These are phyloP conservation scores for Emydura subglobosa DNA, from an alignment of 2,113 vertebrate genomes.

Conservation along the genomic window DNA sequence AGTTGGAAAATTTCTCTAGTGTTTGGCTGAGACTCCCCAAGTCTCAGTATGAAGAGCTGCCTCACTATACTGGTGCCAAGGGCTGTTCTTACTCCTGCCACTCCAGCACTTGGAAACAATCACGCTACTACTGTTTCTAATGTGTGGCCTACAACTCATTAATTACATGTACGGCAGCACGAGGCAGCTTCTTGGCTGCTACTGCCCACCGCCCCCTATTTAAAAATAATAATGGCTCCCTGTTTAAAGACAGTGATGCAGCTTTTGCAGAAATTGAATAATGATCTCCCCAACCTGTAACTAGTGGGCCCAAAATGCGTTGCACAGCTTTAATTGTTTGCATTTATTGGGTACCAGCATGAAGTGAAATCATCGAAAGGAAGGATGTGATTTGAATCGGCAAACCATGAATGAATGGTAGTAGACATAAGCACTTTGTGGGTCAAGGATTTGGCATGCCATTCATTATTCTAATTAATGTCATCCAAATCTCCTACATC, in stretches of 20 bases:
- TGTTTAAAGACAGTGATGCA: neutral
- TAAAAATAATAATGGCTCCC: neutral
- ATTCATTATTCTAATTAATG: neutral
- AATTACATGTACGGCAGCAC: neutral
- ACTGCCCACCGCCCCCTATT: neutral
- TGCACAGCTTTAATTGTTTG: neutral
- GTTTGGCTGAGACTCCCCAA: accelerated
- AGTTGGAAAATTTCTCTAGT: neutral
- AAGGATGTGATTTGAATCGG: neutral
- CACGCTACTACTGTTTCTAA: neutral
- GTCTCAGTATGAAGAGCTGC: neutral
- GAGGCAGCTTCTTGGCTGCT: neutral
- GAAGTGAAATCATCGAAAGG: neutral
- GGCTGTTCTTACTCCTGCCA: neutral
- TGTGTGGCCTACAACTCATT: neutral
- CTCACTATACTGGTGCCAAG: neutral
- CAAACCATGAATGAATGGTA: neutral
- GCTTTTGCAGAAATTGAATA: neutral
- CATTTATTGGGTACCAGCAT: neutral
- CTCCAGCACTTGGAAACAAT: neutral
- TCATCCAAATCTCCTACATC: neutral
- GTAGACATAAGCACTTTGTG: neutral
- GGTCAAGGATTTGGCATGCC: neutral
- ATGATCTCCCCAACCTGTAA: neutral
- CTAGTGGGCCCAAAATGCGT: neutral